Evolutionary conservation across 2,113 vertebrate genomes (phyloP).

Genomic region (Xiphophorus maculatus): DNA sequence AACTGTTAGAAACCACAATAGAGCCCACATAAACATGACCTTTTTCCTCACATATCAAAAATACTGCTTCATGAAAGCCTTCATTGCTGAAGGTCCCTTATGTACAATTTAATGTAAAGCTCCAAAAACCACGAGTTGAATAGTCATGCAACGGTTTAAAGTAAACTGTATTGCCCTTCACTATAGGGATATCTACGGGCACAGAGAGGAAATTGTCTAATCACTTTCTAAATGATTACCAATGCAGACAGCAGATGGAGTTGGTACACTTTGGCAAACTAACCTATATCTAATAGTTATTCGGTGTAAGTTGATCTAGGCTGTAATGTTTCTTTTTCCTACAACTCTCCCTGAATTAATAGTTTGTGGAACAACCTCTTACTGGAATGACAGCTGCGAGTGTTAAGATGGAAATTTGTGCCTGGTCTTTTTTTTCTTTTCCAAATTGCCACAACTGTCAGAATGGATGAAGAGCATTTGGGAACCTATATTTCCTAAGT

Average conservation of each 20-base stretch:
- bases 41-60: constrained; percentile 51
- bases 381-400: too few species aligned
- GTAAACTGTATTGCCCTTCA: constrained; percentile 44
- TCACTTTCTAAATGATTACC: constrained; percentile 43
- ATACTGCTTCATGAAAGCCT: constrained; percentile 55
- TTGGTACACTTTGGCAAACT: constrained; percentile 36
- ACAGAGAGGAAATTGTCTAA: constrained; percentile 55
- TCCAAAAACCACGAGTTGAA: constrained; percentile 42
- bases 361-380: too few species aligned
- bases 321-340: neutral
- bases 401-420: too few species aligned
- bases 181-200: constrained; percentile 55
- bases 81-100: constrained; percentile 46
- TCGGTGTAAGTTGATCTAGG: constrained; percentile 21
- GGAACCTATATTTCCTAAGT: too few species aligned
- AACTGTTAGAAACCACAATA: constrained; percentile 19
- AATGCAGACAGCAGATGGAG: constrained; percentile 37
- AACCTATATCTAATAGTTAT: constrained; percentile 18
- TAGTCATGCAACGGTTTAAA: constrained; percentile 45
- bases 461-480: too few species aligned
- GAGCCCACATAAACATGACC: constrained; percentile 43
- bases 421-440: too few species aligned
- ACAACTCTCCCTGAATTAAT: too few species aligned
- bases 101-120: constrained; percentile 39
- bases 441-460: too few species aligned